Conservation (phyloP, 2,113 vertebrate genomes). For the Pangasianodon gigas region DNA sequence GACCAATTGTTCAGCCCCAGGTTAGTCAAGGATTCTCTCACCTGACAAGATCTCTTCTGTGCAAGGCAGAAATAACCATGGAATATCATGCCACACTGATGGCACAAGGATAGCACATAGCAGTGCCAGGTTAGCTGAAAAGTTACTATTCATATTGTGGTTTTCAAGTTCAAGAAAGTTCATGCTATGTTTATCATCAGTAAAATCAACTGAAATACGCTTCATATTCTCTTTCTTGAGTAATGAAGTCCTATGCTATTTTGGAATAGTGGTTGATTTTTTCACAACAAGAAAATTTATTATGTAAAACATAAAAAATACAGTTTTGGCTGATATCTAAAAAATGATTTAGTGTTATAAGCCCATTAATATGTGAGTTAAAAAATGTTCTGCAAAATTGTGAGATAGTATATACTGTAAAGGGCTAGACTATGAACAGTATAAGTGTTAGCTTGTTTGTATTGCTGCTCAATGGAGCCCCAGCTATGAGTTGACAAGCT, state of each 20-base stretch:
- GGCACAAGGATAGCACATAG: neutral
- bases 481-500: neutral
- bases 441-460: neutral
- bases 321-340: neutral
- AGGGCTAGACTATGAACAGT: neutral
- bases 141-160: neutral
- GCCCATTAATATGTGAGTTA: too few relatives aligned
- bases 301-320: neutral
- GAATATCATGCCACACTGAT: neutral
- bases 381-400: too few relatives aligned
- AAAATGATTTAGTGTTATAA: neutral
- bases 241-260: neutral
- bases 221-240: neutral
- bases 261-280: too few relatives aligned
- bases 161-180: neutral
- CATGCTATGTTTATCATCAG: neutral
- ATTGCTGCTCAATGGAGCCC: neutral
- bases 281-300: too few relatives aligned
- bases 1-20: neutral
- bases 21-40: neutral
- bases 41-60: neutral
- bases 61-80: neutral
- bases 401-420: too few relatives aligned
- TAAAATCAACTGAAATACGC: neutral
- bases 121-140: neutral